Evolutionary conservation across 2,797 vertebrate species (phyloP).

Genomic region (Falco columbarius): DNA sequence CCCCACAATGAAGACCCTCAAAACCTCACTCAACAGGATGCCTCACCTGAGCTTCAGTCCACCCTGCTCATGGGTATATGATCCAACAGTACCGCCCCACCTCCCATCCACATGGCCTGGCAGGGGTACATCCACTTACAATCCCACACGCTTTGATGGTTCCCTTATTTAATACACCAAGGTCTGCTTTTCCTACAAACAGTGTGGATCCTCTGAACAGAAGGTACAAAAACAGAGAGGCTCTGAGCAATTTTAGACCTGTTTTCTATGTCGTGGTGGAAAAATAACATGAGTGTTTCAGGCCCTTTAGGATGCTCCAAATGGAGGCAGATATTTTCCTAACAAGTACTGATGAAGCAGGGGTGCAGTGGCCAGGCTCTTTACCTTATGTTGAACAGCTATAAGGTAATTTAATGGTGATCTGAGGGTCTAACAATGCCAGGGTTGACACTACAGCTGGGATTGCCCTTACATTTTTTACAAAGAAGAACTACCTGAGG

Average conservation of each 20-base stretch:
- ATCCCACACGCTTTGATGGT: not conserved
- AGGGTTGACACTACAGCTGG: slow-evolving; percentile 20
- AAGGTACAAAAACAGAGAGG: not conserved
- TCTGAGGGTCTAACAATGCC: not conserved
- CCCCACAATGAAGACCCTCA: not conserved
- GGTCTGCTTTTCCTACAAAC: not conserved
- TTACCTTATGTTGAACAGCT: not conserved
- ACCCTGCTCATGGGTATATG: too few relatives aligned
- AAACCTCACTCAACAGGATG: not conserved
- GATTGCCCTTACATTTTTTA: not conserved
- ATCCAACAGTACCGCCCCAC: not conserved
- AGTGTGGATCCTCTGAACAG: not conserved
- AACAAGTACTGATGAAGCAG: not conserved
- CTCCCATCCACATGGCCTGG: not conserved
- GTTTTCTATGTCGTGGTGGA: not conserved
- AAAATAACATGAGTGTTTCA: not conserved
- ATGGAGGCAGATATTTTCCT: not conserved
- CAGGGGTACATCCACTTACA: not conserved
- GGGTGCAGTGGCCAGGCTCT: not conserved
- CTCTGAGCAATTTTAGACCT: not conserved
- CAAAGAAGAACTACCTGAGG: not conserved
- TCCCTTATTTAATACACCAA: not conserved
- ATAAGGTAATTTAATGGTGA: not conserved
- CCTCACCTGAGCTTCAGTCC: not conserved
- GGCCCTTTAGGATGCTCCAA: not conserved